Base-by-base conservation (phyloP, 2,888 invertebrate genomes). In the Ichneumoninae sp. region DNA sequence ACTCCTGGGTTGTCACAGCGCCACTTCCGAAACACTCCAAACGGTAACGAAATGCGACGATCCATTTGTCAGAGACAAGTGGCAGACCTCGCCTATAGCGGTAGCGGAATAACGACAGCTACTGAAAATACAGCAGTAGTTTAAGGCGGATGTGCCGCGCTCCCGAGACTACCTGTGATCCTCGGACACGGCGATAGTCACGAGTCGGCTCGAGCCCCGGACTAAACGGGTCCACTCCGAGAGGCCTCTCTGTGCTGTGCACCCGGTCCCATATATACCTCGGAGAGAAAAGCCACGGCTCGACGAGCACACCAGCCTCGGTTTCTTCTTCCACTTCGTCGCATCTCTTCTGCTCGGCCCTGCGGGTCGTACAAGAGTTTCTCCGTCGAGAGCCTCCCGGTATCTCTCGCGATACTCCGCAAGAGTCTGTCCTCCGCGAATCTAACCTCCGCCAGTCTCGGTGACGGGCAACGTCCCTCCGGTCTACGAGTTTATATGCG, bases 121-220 rank as follows among this genome's bases (percentile, higher is more conserved):
- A 83, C 83, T 83, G 83, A 74, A 78, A 65, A 83, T 83, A 74
- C 74, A 78, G 78, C 73, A 74, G 74, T 50, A 74, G 77, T 50
- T 66, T 63, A 73, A 82, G 82, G 75, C 77, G 77, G 76, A 82
- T 73, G 82, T 77, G 77, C 36, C 73, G 69, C 16, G 82, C 73
- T 77, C 40, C 71, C 47, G 66, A 22, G 78, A 69, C 83, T 83
- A 78, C 74, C 83, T 83, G 83, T 63, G 69, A 8, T 19, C 54
- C 60, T 66, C 63, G 73, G 60, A 73, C 71, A 47, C 40, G 30
- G 13, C 44, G 57, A 68, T 30, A 78, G 78, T 83, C 83, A 83
- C 83, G 83, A 83, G 78, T 74, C 78, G 30, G 57, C 60, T 44
- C 50, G 73, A 73, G 68, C 50, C 68, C 71, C 57, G 73, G 52